Base-by-base conservation (phyloP, 53 echinoderm and acorn worm genomes). In the Crossaster papposus region DNA sequence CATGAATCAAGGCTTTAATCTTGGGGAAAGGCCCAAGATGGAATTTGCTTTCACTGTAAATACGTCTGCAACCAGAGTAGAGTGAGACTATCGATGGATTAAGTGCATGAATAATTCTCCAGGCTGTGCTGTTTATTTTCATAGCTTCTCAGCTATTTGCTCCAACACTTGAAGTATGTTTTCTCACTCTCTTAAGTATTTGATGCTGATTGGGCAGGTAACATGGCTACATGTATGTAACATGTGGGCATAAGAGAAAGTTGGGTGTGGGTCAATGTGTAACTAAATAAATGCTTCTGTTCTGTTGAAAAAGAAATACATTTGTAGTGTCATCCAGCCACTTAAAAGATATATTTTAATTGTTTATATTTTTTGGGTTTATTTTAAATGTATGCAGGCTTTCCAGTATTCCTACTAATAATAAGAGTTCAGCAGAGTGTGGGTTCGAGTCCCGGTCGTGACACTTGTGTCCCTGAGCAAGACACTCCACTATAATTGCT, bases 31-130 rank as follows among this genome's bases (percentile, higher is more conserved):
- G 54, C 30, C 70, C 85, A 71, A 73, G 51, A 33, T 71, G 72
- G 85, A 85, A 51, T 85, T 85, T 85, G 72, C 54, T 82, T 82
- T 82, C 82, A 38, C 36, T 64, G 82, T 64, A 37, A 82, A 82
- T 64, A 82, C 78, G 35, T 31, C 11, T 30, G 55, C 14, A 30
- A 15, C 32, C 30, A 79, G 28, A 13, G n/a, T n/a, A n/a, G 15
- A 79, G 14, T 5, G 62, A 54, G 55, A 58, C 33, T 54, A 80
- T 80, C 33, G 62, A 80, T 44, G 78, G 78, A 78, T 78, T 78
- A 80, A 58, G 62, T 31, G 80, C 33, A 30, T 58, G 80, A 54
- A 58, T 54, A 58, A 58, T 80, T 54, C 62, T 80, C 51, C 10
- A 24, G 50, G 24, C 52, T 24, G 51, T 9, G 51, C 50, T 80